Evolutionary conservation across 2,888 invertebrate species (phyloP), one percentile per base, ranked within the genome.

Genomic region (Temnothorax ravouxi): DNA sequence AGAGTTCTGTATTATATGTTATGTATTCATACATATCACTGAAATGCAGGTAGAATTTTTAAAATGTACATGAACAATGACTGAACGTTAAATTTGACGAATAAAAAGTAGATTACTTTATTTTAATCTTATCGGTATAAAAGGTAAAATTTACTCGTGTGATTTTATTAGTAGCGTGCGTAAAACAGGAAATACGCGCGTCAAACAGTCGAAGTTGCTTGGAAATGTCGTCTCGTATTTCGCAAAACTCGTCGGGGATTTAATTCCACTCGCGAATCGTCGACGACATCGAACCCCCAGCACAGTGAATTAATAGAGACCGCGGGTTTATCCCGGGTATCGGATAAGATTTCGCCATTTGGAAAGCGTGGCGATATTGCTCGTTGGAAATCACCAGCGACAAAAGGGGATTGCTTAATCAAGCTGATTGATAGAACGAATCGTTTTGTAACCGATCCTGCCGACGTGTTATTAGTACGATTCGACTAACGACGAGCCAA

Each of bases 351-450:
- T 77, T 67, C n/a, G n/a, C 41, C 25, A 29, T 76, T 76, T 41
- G 50, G 64, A 54, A 67, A 66, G 54, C 67, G 54, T n/a, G 25
- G 11, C 21, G 61, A 34, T 54, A 67, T 15, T 67, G 67, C 77
- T 54, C 54, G 77, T 66, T 66, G 38, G 64, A n/a, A 77, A 77
- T 77, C 64, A 66, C 66, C 52, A n/a, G 52, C 75, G 75, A 52
- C 67, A 62, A 38, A 77, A 77, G 54, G 64, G 82, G 74, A 72
- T 80, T 69, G 75, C 82, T 82, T 82, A 82, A 82, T 75, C 76
- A 74, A 64, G 66, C 82, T 66, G 82, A 82, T 82, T 82, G 82
- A 82, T 75, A 56, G 64, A 82, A 76, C 64, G 76, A 75, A 66
- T 64, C 81, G 62, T 74, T 81, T 81, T 81, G 74, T 81, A 74